Conservation (phyloP, 2,888 invertebrate species). For the Hedya salicella region DNA sequence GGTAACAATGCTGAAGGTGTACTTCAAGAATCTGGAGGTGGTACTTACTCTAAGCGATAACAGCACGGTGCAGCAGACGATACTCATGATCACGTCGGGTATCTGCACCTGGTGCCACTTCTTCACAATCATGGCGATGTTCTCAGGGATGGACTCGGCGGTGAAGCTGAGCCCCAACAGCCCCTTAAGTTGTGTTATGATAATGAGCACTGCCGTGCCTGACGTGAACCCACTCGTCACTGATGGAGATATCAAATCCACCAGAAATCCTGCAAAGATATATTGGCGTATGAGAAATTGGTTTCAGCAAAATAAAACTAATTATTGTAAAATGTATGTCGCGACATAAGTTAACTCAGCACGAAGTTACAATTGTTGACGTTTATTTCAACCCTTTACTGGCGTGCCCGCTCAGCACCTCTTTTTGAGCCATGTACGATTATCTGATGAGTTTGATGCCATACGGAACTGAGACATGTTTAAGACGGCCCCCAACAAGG, state of each 20-base stretch:
- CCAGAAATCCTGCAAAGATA: constrained; percentile 88
- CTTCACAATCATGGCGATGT: constrained; percentile 77
- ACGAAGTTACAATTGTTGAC: too few species aligned
- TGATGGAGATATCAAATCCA: constrained; percentile 93
- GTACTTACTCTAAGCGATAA: constrained; percentile 87
- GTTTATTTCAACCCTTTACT: too few species aligned
- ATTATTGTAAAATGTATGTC: too few species aligned
- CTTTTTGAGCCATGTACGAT: too few species aligned
- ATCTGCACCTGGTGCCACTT: constrained; percentile 80
- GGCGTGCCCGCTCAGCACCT: too few species aligned
- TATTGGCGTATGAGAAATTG: not conserved
- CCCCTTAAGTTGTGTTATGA: constrained; percentile 89
- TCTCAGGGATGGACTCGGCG: constrained; percentile 88
- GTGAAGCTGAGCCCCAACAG: constrained; percentile 88
- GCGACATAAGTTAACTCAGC: too few species aligned
- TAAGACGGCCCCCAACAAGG: too few species aligned
- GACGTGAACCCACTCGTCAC: constrained; percentile 94
- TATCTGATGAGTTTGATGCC: too few species aligned
- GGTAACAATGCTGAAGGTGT: too few species aligned
- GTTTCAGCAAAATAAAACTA: too few species aligned
- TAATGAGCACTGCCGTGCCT: constrained; percentile 92
- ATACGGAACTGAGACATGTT: too few species aligned
- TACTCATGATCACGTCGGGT: constrained; percentile 88
- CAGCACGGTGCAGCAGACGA: constrained; percentile 87
- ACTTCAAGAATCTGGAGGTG: too few species aligned